A percentile compares a stretch with the other conserved stretches of the same genome.
Evolutionary conservation across 2,113 vertebrate genomes (phyloP).

Genomic region (Leucoraja erinaceus): DNA sequence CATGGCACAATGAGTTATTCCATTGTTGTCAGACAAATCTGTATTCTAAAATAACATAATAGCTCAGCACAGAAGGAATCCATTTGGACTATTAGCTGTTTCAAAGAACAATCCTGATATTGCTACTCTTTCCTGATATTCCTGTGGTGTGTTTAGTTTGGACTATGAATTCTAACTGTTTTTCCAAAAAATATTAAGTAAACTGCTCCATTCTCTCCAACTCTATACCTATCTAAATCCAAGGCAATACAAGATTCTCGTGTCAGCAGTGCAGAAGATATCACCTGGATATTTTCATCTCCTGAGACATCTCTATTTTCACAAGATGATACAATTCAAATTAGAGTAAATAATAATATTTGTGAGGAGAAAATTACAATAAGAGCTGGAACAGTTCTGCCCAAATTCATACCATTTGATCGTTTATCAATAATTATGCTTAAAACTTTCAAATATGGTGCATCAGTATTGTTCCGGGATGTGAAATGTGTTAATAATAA

Average conservation of each 20-base stretch:
- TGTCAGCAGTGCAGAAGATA: background rate
- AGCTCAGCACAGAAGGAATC: too few species aligned
- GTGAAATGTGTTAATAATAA: background rate
- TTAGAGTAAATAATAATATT: background rate
- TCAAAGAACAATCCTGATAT: too few species aligned
- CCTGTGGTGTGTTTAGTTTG: background rate
- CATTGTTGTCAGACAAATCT: too few species aligned
- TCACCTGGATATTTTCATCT: background rate
- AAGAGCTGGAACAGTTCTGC: background rate
- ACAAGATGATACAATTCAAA: background rate
- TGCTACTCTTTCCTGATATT: too few species aligned
- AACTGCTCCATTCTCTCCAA: too few species aligned
- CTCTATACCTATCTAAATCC: too few species aligned
- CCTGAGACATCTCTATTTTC: background rate
- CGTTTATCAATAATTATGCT: too few species aligned
- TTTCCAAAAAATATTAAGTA: background rate
- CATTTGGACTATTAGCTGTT: too few species aligned
- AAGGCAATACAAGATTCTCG: background rate
- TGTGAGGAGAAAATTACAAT: background rate
- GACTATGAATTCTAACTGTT: background rate
- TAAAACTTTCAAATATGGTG: background rate
- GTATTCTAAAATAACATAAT: too few species aligned
- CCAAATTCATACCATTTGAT: background rate
- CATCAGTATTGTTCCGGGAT: background rate
- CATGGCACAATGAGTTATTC: too few species aligned